Evolutionary conservation across 2,797 vertebrate species (phyloP).

Genomic region (Pseudochaenichthys georgianus): DNA sequence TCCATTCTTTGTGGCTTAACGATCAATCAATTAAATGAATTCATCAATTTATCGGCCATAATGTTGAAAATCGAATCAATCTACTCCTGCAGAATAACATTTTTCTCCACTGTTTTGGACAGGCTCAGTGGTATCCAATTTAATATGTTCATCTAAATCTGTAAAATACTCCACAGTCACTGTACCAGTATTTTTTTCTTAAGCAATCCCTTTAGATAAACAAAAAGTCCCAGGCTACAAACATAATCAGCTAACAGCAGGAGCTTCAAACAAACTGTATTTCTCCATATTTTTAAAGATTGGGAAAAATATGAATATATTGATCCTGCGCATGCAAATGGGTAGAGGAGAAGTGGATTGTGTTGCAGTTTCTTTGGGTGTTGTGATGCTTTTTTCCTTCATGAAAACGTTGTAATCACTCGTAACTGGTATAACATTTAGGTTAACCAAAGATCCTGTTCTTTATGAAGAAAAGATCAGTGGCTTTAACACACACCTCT

Average conservation of each 20-base stretch:
- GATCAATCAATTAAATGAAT: too few relatives aligned
- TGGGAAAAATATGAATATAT: slow-evolving; percentile 5
- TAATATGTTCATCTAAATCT: slow-evolving; percentile 12
- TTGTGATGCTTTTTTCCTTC: background rate
- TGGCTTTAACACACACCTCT: background rate
- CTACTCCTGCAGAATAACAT: background rate
- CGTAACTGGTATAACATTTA: slow-evolving; percentile 8
- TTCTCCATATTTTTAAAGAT: background rate
- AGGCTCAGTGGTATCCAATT: background rate
- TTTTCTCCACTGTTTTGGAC: background rate
- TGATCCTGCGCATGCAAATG: background rate
- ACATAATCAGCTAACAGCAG: slow-evolving; percentile 6
- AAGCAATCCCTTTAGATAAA: slow-evolving; percentile 7
- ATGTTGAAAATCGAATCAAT: slow-evolving; percentile 6
- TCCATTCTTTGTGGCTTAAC: too few relatives aligned
- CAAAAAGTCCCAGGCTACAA: background rate
- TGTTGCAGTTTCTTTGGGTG: background rate
- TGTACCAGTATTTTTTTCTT: slow-evolving; percentile 9
- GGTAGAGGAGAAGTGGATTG: background rate
- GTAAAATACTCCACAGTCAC: slow-evolving; percentile 10
- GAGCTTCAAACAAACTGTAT: background rate
- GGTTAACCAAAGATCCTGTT: background rate
- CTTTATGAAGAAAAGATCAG: background rate
- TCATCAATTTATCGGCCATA: background rate
- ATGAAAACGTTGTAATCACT: background rate